phyloP scores from a whole-genome alignment of 2,797 vertebrate species.

The Petrocephalus sullivani region DNA sequence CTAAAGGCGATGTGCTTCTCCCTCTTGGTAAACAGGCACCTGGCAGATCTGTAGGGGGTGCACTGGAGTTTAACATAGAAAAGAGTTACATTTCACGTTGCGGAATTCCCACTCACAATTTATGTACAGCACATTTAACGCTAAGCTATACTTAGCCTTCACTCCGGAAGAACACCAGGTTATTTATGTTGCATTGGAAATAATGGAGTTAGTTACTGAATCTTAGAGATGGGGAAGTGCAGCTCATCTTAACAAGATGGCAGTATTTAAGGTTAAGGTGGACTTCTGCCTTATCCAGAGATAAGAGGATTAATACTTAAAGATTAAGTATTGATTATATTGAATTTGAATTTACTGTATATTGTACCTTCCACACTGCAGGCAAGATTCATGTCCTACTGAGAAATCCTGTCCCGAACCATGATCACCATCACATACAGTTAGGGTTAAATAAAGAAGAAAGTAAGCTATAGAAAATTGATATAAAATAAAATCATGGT shows the following conservation, averaged over 20 bases:
- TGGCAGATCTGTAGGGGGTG: not conserved
- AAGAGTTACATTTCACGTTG: not conserved
- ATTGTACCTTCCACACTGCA: conserved; percentile 53
- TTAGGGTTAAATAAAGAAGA: not conserved
- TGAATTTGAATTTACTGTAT: not conserved
- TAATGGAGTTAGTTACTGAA: conserved; percentile 32
- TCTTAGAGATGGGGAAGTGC: not conserved
- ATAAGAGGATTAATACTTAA: not conserved
- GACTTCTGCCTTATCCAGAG: not conserved
- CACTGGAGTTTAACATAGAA: not conserved
- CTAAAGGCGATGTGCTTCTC: not conserved
- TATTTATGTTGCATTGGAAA: conserved; percentile 42
- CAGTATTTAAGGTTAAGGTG: not conserved
- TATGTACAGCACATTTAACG: not conserved
- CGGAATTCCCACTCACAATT: not conserved
- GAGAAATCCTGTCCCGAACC: conserved; percentile 30
- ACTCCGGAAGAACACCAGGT: not conserved
- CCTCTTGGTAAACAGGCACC: not conserved
- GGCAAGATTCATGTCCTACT: conserved; percentile 59
- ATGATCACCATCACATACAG: not conserved
- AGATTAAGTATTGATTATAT: not conserved
- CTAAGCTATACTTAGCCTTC: not conserved
- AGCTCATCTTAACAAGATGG: not conserved
- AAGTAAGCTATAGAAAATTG: conserved; percentile 48
- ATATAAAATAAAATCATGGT: conserved; percentile 63